Evolutionary conservation across 2,797 vertebrate genomes (phyloP).

Genomic region (Prunella strophiata): DNA sequence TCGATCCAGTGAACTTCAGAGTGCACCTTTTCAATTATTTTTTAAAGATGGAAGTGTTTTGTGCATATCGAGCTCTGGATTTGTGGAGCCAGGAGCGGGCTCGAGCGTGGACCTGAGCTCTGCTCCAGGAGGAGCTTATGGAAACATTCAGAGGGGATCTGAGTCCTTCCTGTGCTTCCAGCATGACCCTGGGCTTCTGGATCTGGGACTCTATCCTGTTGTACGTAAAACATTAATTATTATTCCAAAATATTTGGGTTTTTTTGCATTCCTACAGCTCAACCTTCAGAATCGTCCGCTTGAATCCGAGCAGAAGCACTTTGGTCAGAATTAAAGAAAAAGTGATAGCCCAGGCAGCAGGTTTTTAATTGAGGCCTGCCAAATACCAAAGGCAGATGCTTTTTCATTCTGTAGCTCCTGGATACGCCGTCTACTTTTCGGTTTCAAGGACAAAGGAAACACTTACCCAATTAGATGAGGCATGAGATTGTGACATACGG

Average conservation of each 20-base stretch:
- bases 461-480: slow-evolving; percentile 74
- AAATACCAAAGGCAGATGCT: slow-evolving; percentile 71
- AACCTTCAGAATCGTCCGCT: background rate
- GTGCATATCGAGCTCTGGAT: background rate
- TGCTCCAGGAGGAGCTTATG: background rate
- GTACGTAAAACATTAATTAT: background rate
- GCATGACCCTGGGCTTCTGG: background rate
- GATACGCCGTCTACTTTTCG: slow-evolving; percentile 56
- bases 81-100: background rate
- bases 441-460: slow-evolving; percentile 76
- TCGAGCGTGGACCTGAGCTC: background rate
- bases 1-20: slow-evolving; percentile 45
- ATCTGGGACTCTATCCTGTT: background rate
- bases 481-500: slow-evolving; percentile 65
- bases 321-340: slow-evolving; percentile 28
- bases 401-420: slow-evolving; percentile 60
- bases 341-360: slow-evolving; percentile 32
- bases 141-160: background rate
- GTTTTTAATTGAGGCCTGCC: slow-evolving; percentile 67
- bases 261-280: background rate
- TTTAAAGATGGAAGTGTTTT: slow-evolving; percentile 29
- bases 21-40: slow-evolving; percentile 54
- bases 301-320: background rate
- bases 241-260: background rate
- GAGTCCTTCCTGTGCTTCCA: background rate